Evolutionary conservation across 2,888 invertebrate species (phyloP).

Genomic region (Tanytarsus gracilentus): DNA sequence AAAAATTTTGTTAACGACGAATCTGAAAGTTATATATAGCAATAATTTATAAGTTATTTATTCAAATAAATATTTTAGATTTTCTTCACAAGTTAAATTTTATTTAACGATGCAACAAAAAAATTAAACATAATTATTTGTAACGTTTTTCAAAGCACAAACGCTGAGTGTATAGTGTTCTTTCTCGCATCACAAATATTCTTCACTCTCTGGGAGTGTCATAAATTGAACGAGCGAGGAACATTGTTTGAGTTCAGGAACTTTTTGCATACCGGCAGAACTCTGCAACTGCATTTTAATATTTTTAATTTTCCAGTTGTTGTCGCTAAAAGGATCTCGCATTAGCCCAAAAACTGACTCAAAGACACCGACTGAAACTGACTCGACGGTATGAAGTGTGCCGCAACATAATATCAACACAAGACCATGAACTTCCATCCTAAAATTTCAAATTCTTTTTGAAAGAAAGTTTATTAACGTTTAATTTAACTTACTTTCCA

Average conservation of each 20-base stretch:
- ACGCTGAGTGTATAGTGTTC: too few relatives aligned
- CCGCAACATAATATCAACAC: slow-evolving; percentile 54
- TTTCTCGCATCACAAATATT: slow-evolving; percentile 9
- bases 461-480: background rate
- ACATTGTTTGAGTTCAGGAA: slow-evolving; percentile 4
- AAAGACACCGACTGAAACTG: slow-evolving; percentile 51
- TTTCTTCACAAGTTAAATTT: too few relatives aligned
- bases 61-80: too few relatives aligned
- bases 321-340: slow-evolving; percentile 51
- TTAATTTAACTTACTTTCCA: slow-evolving; percentile 36
- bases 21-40: too few relatives aligned
- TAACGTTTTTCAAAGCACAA: too few relatives aligned
- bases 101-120: too few relatives aligned
- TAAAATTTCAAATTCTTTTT: slow-evolving; percentile 30
- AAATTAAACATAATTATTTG: too few relatives aligned
- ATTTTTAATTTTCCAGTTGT: slow-evolving; percentile 61
- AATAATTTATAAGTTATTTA: too few relatives aligned
- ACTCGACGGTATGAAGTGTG: slow-evolving; percentile 48
- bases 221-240: slow-evolving; percentile 7
- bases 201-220: slow-evolving; percentile 15
- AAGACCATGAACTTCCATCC: slow-evolving; percentile 53
- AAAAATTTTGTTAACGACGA: too few relatives aligned
- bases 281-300: slow-evolving; percentile 45
- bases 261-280: slow-evolving; percentile 12
- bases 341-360: slow-evolving; percentile 56